Percentiles rank a stretch among this genome's conserved stretches.
These are phyloP conservation scores for Rhinolophus sinicus DNA, from an alignment of 2,113 vertebrate species.

Conservation along the genomic window DNA sequence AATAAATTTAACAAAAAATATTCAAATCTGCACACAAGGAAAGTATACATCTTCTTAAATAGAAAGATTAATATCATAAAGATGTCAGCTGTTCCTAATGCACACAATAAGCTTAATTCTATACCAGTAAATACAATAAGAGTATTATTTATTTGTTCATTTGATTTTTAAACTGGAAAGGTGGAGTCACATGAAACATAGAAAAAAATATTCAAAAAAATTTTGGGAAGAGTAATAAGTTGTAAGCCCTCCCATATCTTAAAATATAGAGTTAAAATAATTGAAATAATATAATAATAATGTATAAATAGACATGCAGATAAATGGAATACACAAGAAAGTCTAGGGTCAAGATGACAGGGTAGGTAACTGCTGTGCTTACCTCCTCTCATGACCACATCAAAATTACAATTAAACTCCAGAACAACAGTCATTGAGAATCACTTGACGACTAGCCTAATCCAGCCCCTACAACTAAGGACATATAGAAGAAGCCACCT, in stretches of 20 bases:
- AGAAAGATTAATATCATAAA: neutral
- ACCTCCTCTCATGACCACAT: no score
- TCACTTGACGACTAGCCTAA: no score
- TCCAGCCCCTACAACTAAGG: no score
- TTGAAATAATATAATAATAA: neutral
- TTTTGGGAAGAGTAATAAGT: neutral
- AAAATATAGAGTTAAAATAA: neutral
- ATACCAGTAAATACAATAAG: neutral
- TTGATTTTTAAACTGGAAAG: neutral
- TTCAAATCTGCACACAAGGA: neutral
- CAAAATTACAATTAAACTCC: no score
- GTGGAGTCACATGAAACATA: constrained; percentile 2
- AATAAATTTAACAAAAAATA: neutral
- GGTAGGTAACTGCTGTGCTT: no score
- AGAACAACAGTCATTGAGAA: no score
- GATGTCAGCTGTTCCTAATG: neutral
- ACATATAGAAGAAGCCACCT: no score
- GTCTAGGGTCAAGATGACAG: no score
- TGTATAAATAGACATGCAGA: neutral
- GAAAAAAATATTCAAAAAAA: neutral
- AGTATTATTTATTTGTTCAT: neutral
- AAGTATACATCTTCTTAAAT: neutral
- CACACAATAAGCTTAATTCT: neutral
- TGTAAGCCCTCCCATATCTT: neutral
- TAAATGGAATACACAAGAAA: neutral